phyloP scores from a whole-genome alignment of 2,888 invertebrate genomes.

The Lasioglossum malachurum region DNA sequence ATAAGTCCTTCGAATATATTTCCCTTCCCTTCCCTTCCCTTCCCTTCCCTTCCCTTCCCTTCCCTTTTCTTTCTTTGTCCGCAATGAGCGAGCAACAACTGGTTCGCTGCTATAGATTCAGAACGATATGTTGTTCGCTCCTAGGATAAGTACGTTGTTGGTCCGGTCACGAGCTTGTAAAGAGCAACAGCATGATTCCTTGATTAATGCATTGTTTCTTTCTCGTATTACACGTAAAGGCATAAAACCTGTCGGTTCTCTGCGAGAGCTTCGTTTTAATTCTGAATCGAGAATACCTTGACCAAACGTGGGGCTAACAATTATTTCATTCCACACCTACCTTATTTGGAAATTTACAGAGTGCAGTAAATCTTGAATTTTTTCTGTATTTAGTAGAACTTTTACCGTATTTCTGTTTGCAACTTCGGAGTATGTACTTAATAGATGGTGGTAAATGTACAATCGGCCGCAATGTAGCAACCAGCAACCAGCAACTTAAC shows the following conservation, averaged over 20 bases:
- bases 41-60: not conserved
- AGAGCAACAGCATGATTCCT: not conserved
- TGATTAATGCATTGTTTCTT: not conserved
- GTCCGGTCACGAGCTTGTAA: slow-evolving; percentile 1
- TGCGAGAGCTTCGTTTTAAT: not conserved
- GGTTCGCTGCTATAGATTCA: not conserved
- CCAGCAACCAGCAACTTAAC: not conserved
- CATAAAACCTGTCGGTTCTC: not conserved
- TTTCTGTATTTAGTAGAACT: too few species aligned
- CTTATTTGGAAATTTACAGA: too few species aligned
- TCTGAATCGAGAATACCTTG: not conserved
- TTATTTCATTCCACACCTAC: not conserved
- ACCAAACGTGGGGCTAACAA: not conserved
- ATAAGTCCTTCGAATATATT: slow-evolving; percentile 4
- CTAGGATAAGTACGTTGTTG: not conserved
- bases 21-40: not conserved
- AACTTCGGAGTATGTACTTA: not conserved
- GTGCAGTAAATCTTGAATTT: too few species aligned
- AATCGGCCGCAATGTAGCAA: not conserved
- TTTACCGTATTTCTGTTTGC: too few species aligned
- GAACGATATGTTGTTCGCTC: not conserved
- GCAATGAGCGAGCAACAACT: not conserved
- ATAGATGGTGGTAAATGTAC: not conserved
- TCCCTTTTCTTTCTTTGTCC: not conserved
- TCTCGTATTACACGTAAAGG: not conserved